Percentiles rank a stretch among this genome's conserved stretches.
phyloP scores from a whole-genome alignment of 2,113 vertebrate genomes.

The Psephotus haematonotus region DNA sequence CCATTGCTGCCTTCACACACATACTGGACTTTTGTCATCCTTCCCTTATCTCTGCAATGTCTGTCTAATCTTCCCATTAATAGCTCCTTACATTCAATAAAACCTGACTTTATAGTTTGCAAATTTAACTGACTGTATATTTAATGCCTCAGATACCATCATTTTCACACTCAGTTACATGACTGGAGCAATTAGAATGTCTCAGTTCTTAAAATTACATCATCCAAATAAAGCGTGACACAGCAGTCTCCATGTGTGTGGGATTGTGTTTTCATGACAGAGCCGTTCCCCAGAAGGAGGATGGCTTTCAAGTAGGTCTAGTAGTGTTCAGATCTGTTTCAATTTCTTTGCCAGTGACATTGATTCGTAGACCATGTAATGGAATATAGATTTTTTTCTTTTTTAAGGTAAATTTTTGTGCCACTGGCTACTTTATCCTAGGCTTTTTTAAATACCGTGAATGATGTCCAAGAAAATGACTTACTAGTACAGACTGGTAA shows the following conservation, averaged over 20 bases:
- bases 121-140: not conserved
- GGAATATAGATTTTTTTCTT: constrained; percentile 9
- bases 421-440: not conserved
- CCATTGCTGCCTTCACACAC: not conserved
- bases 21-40: not conserved
- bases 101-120: not conserved
- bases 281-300: not conserved
- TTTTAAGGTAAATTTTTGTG: not conserved
- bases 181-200: not conserved
- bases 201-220: not conserved
- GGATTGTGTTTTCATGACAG: not conserved
- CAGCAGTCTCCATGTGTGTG: not conserved
- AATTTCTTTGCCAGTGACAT: not conserved
- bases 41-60: not conserved
- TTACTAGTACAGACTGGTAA: constrained; percentile 10
- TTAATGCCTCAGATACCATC: not conserved
- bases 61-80: not conserved
- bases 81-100: not conserved
- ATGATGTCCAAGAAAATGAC: not conserved
- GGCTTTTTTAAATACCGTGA: not conserved
- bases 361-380: not conserved
- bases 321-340: not conserved
- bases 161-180: not conserved
- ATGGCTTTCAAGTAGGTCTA: not conserved
- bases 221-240: not conserved